Base-by-base conservation (phyloP, 1,140 invertebrate genomes). In the Pemphigus obesinymphae region DNA sequence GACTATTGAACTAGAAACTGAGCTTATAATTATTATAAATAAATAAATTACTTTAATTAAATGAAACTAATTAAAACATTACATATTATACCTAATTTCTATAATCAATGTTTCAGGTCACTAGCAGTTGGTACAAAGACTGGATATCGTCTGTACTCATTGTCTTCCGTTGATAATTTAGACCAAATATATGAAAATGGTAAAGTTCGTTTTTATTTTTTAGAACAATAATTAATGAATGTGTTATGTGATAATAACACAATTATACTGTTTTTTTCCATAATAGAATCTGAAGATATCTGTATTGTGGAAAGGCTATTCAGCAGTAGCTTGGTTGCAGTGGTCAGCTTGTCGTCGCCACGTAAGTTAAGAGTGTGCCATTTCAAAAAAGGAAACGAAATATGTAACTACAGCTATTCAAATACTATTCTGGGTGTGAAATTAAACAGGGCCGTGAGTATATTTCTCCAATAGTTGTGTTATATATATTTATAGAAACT, bases 301-400 rank as follows among this genome's bases (percentile, higher is more conserved):
- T 96, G 93, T 85, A 93, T 99, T 82, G 95, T 99, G 78, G 98
- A 99, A 88, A 90, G 97, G 70, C 89, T 99, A 55, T 99, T 99
- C 88, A 97, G 95, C 87, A 98, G 96, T 86, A 98, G 96, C 85
- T 89, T 99, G 84, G 95, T 99, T 85, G 97, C 97, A 31, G 91
- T 99, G 85, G 98, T 99, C 76, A 96, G 94, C 84, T 90, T 96
- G 83, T 91, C 93, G 84, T 94, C 95, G 58, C 97, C 97, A 66
- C 90, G 98, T 84, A 99, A 95, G 88, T 89, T 98, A 26, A 95
- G 94, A 89, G 96, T 99, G 40, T 98, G 96, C 87, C 97, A 99
- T 89, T 99, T 98, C 88, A 97, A 97, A 86, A 98, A 97, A 88
- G 95, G 96, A 83, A 97, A 96, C 76, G 97, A 99, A 89, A 99